Conservation (phyloP, 2,113 vertebrate species). For the Pseudopodoces humilis region DNA sequence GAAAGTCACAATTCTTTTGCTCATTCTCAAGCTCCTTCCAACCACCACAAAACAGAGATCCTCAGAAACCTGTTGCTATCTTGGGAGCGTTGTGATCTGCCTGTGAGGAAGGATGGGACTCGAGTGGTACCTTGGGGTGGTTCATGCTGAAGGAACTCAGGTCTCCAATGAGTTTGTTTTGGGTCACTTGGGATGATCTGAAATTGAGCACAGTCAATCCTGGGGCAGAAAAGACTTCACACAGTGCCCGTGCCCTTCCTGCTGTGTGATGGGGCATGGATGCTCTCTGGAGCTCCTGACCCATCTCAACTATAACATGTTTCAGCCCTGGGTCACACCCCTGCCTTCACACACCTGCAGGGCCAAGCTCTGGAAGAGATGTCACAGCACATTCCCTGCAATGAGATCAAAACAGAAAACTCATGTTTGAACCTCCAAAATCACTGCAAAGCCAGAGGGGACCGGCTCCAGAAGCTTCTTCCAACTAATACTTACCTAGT, state of each 20-base stretch:
- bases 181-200: background rate
- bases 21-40: background rate
- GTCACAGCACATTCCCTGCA: background rate
- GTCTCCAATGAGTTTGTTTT: rapidly evolving
- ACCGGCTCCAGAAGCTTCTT: background rate
- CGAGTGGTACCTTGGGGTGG: background rate
- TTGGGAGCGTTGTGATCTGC: background rate
- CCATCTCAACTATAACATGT: background rate
- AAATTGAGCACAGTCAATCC: background rate
- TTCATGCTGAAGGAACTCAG: background rate
- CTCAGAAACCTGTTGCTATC: background rate
- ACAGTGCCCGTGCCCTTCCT: background rate
- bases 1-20: background rate
- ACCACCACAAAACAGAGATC: background rate
- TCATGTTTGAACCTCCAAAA: background rate
- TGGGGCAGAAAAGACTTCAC: background rate
- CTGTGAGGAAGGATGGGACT: background rate
- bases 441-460: background rate
- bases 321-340: background rate
- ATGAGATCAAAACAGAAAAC: background rate
- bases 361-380: background rate
- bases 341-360: background rate
- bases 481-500: background rate
- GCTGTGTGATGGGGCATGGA: background rate
- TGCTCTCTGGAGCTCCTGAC: background rate